Percentiles rank a stretch among this genome's conserved stretches.
phyloP scores from a whole-genome alignment of 1,140 invertebrate species.

The Drosophila miranda region DNA sequence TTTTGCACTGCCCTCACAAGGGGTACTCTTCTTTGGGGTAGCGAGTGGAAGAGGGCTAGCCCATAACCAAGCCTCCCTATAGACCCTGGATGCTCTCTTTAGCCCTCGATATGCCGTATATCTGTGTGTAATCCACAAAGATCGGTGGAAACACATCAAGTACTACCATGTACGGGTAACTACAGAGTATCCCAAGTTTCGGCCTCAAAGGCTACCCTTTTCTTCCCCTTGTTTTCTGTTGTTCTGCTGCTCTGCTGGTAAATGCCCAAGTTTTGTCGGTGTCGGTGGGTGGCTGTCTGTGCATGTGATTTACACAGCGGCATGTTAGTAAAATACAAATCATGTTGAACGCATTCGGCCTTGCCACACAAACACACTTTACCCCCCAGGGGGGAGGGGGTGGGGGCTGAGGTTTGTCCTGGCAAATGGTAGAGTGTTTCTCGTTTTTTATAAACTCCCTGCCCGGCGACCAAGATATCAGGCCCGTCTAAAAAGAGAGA shows the following conservation, averaged over 20 bases:
- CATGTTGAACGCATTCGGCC: slow-evolving; percentile 33
- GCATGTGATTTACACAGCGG: slow-evolving; percentile 48
- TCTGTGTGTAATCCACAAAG: too few relatives aligned
- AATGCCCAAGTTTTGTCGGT: slow-evolving; percentile 39
- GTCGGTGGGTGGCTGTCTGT: slow-evolving; percentile 9
- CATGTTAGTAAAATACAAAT: slow-evolving; percentile 50
- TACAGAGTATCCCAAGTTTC: too few relatives aligned
- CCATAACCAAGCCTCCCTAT: too few relatives aligned
- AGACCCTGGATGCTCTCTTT: too few relatives aligned
- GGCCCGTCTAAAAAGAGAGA: slow-evolving; percentile 8
- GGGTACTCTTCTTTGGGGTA: too few relatives aligned
- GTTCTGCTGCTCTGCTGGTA: slow-evolving; percentile 8
- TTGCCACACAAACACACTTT: slow-evolving; percentile 32
- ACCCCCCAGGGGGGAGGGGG: not conserved
- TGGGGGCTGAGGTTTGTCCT: slow-evolving; percentile 15
- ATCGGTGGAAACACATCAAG: too few relatives aligned
- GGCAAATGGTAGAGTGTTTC: slow-evolving; percentile 38
- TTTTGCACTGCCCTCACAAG: slow-evolving; percentile 3
- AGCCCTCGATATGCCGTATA: too few relatives aligned
- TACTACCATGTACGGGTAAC: too few relatives aligned
- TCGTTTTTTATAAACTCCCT: slow-evolving; percentile 16
- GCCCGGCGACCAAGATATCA: slow-evolving; percentile 9
- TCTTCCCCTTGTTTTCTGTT: slow-evolving; percentile 15
- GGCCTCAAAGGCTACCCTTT: not conserved
- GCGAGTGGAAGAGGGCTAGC: too few relatives aligned